These are phyloP conservation scores for Panulirus ornatus DNA, from an alignment of 1,140 invertebrate species.

Conservation along the genomic window DNA sequence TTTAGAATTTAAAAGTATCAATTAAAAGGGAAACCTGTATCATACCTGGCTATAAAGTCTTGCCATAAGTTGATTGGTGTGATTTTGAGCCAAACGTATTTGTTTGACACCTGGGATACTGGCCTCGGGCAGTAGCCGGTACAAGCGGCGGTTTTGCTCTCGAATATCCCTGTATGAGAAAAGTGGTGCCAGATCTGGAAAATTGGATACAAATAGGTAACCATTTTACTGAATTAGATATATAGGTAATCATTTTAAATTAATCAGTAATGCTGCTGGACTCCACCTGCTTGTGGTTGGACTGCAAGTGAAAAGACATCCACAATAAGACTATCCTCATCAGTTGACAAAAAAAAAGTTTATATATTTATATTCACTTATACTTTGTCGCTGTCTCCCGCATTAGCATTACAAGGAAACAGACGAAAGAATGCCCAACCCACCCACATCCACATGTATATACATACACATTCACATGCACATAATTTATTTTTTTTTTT, in stretches of 20 bases:
- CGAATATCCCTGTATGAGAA: slow-evolving; percentile 59
- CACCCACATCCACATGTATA: no score
- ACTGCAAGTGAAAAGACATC: no score
- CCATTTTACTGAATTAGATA: background rate
- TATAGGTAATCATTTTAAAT: background rate
- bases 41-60: slow-evolving; percentile 57
- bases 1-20: no score
- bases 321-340: no score
- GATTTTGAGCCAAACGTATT: slow-evolving; percentile 5
- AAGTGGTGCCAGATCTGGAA: slow-evolving; percentile 44
- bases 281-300: no score
- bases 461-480: no score
- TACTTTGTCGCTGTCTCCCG: no score
- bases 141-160: slow-evolving; percentile 46
- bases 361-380: no score
- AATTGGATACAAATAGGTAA: no score
- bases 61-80: slow-evolving; percentile 44
- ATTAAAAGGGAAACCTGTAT: background rate
- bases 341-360: no score
- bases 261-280: background rate
- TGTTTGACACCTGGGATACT: background rate
- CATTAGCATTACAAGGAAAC: no score
- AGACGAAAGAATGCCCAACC: background rate
- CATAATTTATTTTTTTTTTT: no score
- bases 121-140: slow-evolving; percentile 45